Evolutionary conservation across 2,888 invertebrate genomes (phyloP), one percentile per base, ranked within the genome.

Genomic region (Phania funesta): DNA sequence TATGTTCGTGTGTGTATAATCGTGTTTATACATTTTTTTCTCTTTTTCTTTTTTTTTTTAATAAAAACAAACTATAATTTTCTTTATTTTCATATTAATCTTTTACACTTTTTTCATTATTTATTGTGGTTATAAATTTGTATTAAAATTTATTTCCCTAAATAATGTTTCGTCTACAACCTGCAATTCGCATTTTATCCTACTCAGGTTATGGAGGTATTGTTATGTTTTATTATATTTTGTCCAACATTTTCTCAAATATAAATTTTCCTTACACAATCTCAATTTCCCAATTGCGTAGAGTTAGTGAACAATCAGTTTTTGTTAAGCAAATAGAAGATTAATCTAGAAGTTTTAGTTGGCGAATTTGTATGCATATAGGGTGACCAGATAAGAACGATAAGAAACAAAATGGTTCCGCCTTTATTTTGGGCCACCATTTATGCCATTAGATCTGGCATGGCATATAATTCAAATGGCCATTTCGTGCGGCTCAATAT

Each of bases 141-240:
- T 77, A 80, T 67, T 76, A 70, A 4, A n/a, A 78, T 65, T 81
- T 68, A 79, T 50, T 50, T 58, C 16, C 26, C 22, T 64, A 41
- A 44, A 52, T 46, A 67, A 73, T 50, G 22, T 18, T 20, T 18
- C 29, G 62, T 20, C 65, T 18, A 56, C 32, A 71, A 44, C 48
- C 67, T 24, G 38, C 38, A 64, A 56, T 50, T 58, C 77, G 48
- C 20, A 32, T 70, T 38, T 58, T n/a, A n/a, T 70, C 13, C 13
- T 13, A 22, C 48, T 74, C 85, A 88, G 88, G 88, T 88, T 84
- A 86, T 88, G 87, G 88, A 88, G 88, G 88, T 88, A 88, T 87
- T 86, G 81, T 84, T 81, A 71, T 74, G 71, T 58, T 44, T 35
- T 70, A 18, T 85, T 62, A 29, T 80, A 78, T 79, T 82, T 62